Percentiles rank a stretch among this genome's conserved stretches.
Evolutionary conservation across 2,888 invertebrate species (phyloP).

Genomic region (Copidosoma aretas): DNA sequence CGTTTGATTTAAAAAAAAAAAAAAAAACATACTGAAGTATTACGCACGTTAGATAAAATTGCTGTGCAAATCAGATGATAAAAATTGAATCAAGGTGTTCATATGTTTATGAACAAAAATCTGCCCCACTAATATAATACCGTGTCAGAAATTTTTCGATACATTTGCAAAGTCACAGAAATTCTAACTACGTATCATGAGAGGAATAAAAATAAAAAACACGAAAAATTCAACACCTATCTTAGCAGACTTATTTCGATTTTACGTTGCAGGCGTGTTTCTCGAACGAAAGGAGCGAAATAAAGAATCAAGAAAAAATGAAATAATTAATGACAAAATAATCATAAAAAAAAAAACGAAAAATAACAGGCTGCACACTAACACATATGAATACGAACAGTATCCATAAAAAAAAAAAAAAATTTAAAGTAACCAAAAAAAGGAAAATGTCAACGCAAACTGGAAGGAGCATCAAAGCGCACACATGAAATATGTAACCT

Average conservation of each 20-base stretch:
- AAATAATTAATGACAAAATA: constrained; percentile 4
- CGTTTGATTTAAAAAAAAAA: constrained; percentile 7
- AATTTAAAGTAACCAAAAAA: constrained; percentile 11
- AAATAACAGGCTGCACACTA: constrained; percentile 28
- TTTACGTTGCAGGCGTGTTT: constrained; percentile 15
- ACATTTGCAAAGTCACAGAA: too few species aligned
- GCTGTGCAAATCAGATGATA: too few species aligned
- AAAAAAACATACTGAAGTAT: neutral
- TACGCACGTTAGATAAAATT: too few species aligned
- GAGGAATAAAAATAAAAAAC: too few species aligned
- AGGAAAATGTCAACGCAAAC: constrained; percentile 38
- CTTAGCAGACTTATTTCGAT: neutral
- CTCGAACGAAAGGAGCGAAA: constrained; percentile 11
- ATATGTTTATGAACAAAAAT: too few species aligned
- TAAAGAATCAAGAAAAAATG: constrained; percentile 3
- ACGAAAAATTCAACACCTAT: too few species aligned
- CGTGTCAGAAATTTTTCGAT: constrained; percentile 1
- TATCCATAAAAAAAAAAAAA: constrained; percentile 13
- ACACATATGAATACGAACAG: constrained; percentile 9
- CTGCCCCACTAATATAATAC: neutral
- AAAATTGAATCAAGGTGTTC: too few species aligned
- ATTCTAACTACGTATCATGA: constrained; percentile 1
- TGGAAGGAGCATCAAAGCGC: constrained; percentile 54
- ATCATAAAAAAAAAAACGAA: constrained; percentile 6
- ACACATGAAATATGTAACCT: constrained; percentile 51